phyloP scores from a whole-genome alignment of 2,113 vertebrate species.

The Numida meleagris region DNA sequence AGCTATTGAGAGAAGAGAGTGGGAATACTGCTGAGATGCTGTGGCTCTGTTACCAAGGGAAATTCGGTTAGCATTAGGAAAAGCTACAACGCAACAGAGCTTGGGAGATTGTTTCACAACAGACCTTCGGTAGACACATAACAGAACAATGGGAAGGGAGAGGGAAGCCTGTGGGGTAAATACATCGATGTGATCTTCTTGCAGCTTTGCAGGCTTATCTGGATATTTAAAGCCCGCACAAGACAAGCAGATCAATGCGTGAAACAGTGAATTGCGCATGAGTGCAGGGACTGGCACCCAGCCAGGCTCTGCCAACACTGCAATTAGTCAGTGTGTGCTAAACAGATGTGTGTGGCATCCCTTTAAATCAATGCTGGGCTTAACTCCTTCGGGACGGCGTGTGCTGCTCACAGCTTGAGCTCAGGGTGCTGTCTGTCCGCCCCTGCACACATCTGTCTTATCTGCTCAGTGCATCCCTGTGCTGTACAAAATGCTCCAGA shows the following conservation, averaged over 20 bases:
- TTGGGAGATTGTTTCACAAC: constrained; percentile 26
- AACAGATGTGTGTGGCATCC: neutral
- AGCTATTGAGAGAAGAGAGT: constrained; percentile 15
- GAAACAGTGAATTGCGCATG: neutral
- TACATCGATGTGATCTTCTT: constrained; percentile 48
- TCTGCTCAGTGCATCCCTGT: neutral
- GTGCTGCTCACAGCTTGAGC: neutral
- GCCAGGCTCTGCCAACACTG: neutral
- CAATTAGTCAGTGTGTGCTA: neutral
- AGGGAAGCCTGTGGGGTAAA: constrained; percentile 51
- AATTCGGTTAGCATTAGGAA: neutral
- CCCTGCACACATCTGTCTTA: rapidly evolving
- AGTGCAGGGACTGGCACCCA: neutral
- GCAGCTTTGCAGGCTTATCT: constrained; percentile 46
- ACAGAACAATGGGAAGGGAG: neutral
- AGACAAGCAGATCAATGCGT: constrained; percentile 34
- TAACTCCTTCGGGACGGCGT: neutral
- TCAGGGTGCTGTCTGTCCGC: neutral
- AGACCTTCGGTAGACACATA: constrained; percentile 15
- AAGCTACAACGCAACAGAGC: neutral
- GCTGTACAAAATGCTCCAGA: rapidly evolving
- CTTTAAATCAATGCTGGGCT: neutral
- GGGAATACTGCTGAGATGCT: constrained; percentile 9
- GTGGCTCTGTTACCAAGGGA: neutral
- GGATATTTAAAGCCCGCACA: constrained; percentile 12